Conservation (phyloP, 2,888 invertebrate species). For the Exocentrus adspersus region DNA sequence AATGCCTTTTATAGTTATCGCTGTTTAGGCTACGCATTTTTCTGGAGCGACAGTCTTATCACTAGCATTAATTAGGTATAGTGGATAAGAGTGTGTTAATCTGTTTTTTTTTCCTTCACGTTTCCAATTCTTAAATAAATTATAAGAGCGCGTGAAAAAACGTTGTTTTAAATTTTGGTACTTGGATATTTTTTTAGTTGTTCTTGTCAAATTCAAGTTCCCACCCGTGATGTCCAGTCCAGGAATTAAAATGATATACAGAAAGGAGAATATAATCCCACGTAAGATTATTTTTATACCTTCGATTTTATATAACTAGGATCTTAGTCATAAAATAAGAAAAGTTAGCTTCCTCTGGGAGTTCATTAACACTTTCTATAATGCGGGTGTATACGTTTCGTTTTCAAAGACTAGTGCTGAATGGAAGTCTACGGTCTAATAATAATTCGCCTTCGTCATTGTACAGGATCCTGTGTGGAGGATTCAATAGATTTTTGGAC, state of each 20-base stretch:
- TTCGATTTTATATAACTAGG: background rate
- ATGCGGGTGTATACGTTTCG: constrained; percentile 8
- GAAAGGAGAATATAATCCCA: background rate
- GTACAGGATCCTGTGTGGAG: background rate
- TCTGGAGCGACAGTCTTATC: no score
- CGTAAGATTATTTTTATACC: constrained; percentile 14
- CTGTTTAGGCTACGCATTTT: background rate
- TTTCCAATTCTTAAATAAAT: no score
- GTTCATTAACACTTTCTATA: constrained; percentile 23
- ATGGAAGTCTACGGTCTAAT: constrained; percentile 16
- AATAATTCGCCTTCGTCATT: constrained; percentile 8
- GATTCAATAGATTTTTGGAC: no score
- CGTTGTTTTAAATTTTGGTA: no score
- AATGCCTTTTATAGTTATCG: background rate
- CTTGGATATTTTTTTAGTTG: no score
- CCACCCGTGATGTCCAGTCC: background rate
- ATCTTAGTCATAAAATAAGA: constrained; percentile 9
- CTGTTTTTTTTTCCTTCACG: no score
- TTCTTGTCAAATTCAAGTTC: no score
- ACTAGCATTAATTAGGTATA: no score
- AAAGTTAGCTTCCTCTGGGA: constrained; percentile 4
- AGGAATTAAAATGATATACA: background rate
- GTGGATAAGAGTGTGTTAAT: no score
- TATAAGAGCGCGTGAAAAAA: no score
- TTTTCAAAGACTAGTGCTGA: constrained; percentile 13